phyloP scores from a whole-genome alignment of 1,140 invertebrate species.

The Amyelois transitella region DNA sequence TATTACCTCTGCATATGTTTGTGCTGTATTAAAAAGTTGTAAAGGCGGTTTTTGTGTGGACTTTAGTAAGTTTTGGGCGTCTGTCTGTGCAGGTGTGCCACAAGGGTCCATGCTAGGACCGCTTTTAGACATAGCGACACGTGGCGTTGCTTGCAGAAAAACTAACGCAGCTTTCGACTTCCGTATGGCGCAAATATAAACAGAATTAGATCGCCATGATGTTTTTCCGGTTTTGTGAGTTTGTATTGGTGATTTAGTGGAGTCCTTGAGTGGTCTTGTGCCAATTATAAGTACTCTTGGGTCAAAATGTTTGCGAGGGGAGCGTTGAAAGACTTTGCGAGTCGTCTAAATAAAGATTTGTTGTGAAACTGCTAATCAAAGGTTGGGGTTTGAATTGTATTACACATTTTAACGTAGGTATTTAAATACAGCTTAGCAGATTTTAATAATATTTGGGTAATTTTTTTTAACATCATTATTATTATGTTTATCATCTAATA shows the following conservation, averaged over 20 bases:
- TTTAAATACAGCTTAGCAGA: no score
- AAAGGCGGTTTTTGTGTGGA: slow-evolving; percentile 10
- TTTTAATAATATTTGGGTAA: no score
- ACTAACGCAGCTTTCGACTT: slow-evolving; percentile 66
- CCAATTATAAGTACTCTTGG: slow-evolving; percentile 15
- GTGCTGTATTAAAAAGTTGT: slow-evolving; percentile 16
- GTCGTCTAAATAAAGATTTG: not conserved
- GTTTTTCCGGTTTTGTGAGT: slow-evolving; percentile 65
- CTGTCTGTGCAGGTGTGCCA: slow-evolving; percentile 51
- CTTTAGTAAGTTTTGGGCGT: slow-evolving; percentile 1
- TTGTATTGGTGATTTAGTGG: slow-evolving; percentile 32
- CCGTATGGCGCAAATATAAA: slow-evolving; percentile 66
- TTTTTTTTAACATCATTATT: no score
- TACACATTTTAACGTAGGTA: no score
- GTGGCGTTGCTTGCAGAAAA: slow-evolving; percentile 62
- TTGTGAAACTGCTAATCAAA: not conserved
- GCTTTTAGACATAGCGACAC: slow-evolving; percentile 62
- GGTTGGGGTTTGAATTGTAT: no score
- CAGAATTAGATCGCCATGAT: slow-evolving; percentile 65
- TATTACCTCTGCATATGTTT: slow-evolving; percentile 8
- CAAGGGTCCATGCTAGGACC: slow-evolving; percentile 50
- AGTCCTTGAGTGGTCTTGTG: slow-evolving; percentile 22
- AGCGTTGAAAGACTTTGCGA: not conserved
- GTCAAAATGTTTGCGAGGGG: slow-evolving; percentile 12
- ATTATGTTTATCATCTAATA: no score